Evolutionary conservation across 1,140 invertebrate genomes (phyloP), one percentile per base, ranked within the genome.

Genomic region (Caenorhabditis tropicalis): DNA sequence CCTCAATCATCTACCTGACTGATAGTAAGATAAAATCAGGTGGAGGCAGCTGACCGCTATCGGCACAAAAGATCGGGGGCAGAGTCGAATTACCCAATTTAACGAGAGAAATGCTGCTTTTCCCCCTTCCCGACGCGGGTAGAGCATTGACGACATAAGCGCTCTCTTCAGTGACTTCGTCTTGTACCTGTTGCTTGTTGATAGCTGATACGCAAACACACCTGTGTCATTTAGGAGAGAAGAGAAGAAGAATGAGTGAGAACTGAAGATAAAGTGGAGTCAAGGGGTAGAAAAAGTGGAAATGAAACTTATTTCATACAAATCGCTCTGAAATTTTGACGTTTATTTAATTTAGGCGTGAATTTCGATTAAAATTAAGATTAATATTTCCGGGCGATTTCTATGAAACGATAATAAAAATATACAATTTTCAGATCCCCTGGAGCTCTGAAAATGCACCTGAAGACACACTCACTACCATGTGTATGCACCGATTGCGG

Each of bases 21-120:
- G 58, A 65, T 65, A 65, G 58, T 65, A 36, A 65, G 58, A 65
- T 65, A 65, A 65, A 74, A 74, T 74, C 65, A 65, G 65, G 65
- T 74, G 65, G 33, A 74, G 65, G 65, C 65, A 74, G 65, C 65
- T 74, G 65, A 31, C 65, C 58, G 58, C 65, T 6, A 16, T 36
- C 24, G 16, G 56, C 21, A 7, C 9, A 27, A 29, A 10, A 16
- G 16, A 9, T 36, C 29, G 12, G n/a, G 21, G 19, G 46, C 19
- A 74, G 65, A 74, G 65, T 74, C 65, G 65, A 74, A 74, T 74
- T 74, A 74, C 65, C 65, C 65, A 74, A 74, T 74, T 74, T 74
- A 74, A 74, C 65, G 65, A 46, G 65, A 36, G 36, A 36, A 58
- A 24, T 58, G 29, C 49, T 51, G 5, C 49, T n/a, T n/a, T n/a